Base-by-base conservation (phyloP, 2,888 invertebrate species). In the Neocrepidodera transversa region DNA sequence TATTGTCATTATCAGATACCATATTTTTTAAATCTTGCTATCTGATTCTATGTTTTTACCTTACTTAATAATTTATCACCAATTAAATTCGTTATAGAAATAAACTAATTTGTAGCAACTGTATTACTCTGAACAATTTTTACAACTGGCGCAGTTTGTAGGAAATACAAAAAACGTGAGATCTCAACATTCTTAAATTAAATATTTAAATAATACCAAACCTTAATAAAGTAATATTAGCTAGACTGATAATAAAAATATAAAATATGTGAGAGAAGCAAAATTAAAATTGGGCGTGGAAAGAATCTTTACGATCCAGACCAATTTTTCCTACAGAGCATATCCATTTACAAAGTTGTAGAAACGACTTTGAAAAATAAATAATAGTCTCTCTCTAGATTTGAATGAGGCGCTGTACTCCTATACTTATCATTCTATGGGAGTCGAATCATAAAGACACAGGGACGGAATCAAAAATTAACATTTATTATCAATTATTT, bases 321-420 rank as follows among this genome's bases (percentile, higher is more conserved):
- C 35, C 32, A 35, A 48, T 35, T 48, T 48, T 35, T 48, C 30
- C 32, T 48, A 7, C 28, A 10, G 23, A 7, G 28, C 28, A 28
- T 18, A 35, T 48, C 13, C 35, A 32, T 48, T 48, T 48, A 18
- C 48, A 48, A 23, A 48, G 17, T 20, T 20, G 32, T 18, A 48
- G 48, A 48, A 20, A 35, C 18, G 18, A 20, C 11, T 20, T 17
- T 20, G 20, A 48, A 20, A 48, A 10, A 48, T n/a, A 32, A 16
- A 47, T 23, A 28, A 16, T 30, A 30, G 47, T 8, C 8, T 32
- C 18, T 48, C 18, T 48, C 48, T 48, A 18, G 18, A 13, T 48
- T 48, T 20, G 18, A 48, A 48, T 32, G 48, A 35, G 23, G 23
- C 23, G 8, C 28, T 28, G 2, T 28, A 2, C 8, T 10, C n/a